Conservation (phyloP, 2,888 invertebrate genomes). For the Drosophila quinaria region DNA sequence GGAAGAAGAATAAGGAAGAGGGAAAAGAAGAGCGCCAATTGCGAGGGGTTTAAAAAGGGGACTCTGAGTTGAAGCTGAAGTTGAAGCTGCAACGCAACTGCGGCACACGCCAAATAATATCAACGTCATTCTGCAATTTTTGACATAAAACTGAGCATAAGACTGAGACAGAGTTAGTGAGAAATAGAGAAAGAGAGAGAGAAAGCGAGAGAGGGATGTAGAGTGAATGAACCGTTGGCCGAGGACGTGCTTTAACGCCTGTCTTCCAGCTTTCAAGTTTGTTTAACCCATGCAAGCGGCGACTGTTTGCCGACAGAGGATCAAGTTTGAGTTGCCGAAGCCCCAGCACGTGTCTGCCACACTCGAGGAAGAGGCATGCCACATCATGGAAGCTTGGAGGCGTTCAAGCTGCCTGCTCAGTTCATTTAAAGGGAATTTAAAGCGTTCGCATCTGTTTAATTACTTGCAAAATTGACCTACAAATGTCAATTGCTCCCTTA, state of each 20-base stretch:
- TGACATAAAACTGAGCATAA: conserved; percentile 64
- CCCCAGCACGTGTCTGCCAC: conserved; percentile 63
- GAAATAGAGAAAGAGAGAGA: not conserved
- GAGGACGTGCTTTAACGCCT: conserved; percentile 76
- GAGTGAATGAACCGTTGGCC: conserved; percentile 64
- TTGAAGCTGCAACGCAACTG: conserved; percentile 46
- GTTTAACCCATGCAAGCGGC: conserved; percentile 70
- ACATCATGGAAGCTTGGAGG: not conserved
- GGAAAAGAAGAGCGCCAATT: conserved; percentile 4
- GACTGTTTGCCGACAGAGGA: conserved; percentile 65
- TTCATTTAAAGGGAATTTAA: conserved; percentile 35
- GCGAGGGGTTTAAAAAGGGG: conserved; percentile 6
- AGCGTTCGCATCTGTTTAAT: conserved; percentile 58
- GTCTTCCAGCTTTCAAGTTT: conserved; percentile 77
- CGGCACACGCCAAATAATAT: conserved; percentile 72
- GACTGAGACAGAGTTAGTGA: not conserved
- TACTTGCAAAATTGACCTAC: conserved; percentile 68
- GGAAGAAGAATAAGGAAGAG: not conserved
- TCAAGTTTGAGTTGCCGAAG: conserved; percentile 63
- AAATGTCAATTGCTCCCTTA: conserved; percentile 32
- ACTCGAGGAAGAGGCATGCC: conserved; percentile 28
- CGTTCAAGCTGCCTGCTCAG: not conserved
- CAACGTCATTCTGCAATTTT: conserved; percentile 70
- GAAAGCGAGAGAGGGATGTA: not conserved
- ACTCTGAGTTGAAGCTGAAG: conserved; percentile 4